These are phyloP conservation scores for Phyllostomus hastatus DNA, from an alignment of 2,113 vertebrate genomes.

Conservation along the genomic window DNA sequence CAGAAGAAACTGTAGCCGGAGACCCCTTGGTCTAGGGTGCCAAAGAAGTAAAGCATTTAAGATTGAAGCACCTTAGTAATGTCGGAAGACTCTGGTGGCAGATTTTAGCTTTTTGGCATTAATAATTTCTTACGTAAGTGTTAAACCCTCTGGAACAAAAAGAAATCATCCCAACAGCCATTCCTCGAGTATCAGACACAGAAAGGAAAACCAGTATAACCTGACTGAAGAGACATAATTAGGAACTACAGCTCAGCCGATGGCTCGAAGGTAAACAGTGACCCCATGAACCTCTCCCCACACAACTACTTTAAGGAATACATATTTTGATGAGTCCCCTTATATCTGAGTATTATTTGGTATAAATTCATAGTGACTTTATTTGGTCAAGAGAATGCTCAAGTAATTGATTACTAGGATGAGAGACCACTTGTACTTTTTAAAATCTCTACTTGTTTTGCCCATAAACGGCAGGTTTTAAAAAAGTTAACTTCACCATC, in stretches of 20 bases:
- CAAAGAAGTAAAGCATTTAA: neutral
- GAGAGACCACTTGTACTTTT: neutral
- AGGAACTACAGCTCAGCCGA: neutral
- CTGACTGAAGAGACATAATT: neutral
- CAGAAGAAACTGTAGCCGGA: neutral
- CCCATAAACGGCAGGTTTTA: neutral
- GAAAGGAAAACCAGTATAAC: neutral
- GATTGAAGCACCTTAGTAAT: neutral
- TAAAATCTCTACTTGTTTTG: constrained; percentile 6
- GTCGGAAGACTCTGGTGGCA: neutral
- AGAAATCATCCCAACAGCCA: neutral
- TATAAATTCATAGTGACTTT: neutral
- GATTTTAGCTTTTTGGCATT: neutral
- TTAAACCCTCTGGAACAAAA: neutral
- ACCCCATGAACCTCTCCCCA: neutral
- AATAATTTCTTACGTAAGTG: neutral
- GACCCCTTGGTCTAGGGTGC: neutral
- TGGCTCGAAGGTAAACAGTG: neutral
- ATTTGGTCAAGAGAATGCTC: neutral
- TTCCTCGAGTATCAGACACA: neutral
- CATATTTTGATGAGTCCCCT: neutral
- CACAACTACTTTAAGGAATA: neutral
- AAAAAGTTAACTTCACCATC: neutral
- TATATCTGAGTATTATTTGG: neutral
- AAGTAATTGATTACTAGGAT: neutral